Conservation (phyloP, 2,113 vertebrate genomes). For the Chloroceryle aenea region DNA sequence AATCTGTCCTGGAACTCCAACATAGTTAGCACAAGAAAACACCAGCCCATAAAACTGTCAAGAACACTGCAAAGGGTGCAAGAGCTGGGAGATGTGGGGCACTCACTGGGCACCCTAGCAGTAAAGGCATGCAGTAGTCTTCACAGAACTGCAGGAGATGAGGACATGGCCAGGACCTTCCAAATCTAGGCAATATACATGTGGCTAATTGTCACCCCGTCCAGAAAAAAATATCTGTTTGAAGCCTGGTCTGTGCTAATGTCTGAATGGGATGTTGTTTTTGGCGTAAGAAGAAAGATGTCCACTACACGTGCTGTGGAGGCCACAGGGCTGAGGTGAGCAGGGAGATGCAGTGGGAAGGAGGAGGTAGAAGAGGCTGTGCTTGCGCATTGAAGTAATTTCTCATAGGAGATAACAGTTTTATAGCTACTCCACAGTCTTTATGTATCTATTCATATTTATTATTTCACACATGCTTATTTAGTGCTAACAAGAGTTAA, state of each 20-base stretch:
- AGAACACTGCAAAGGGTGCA: background rate
- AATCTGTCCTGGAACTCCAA: background rate
- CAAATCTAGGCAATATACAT: background rate
- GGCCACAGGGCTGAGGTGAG: accelerated
- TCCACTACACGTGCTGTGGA: too few relatives aligned
- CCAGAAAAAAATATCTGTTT: background rate
- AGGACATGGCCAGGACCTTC: background rate
- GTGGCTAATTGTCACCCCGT: background rate
- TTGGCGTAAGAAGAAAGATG: accelerated
- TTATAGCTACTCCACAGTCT: background rate
- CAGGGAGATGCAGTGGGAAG: accelerated
- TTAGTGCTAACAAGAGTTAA: background rate
- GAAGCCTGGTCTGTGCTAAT: accelerated
- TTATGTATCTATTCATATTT: background rate
- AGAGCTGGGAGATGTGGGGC: accelerated
- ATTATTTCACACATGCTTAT: too few relatives aligned
- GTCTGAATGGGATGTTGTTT: background rate
- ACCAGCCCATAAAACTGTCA: background rate
- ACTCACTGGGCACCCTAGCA: accelerated
- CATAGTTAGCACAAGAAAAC: background rate
- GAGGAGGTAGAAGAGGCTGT: background rate
- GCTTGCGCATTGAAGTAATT: background rate
- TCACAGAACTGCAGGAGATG: background rate
- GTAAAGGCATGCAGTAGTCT: accelerated
- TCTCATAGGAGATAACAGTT: background rate